Percentiles rank a stretch among this genome's conserved stretches.
phyloP scores from a whole-genome alignment of 2,797 vertebrate species.

The Platyrinchus mystaceus region DNA sequence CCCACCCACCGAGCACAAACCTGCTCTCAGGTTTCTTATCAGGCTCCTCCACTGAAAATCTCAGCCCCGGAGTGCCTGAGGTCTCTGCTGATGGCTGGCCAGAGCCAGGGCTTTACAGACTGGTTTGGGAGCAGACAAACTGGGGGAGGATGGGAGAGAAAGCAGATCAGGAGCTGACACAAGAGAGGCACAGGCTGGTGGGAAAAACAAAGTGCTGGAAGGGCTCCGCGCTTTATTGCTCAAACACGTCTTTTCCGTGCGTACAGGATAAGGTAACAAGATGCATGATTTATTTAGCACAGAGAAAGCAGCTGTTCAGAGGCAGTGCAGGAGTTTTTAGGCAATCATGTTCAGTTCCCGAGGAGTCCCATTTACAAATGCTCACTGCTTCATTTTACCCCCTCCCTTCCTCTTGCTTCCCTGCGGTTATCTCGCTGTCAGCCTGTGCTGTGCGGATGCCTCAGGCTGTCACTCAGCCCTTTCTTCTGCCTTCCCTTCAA shows the following conservation, averaged over 20 bases:
- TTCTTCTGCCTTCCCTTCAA: neutral
- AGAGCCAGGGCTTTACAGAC: neutral
- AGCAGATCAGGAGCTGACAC: fast-evolving
- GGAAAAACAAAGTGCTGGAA: neutral
- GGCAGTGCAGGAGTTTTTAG: slow-evolving; percentile 21
- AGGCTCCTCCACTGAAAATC: neutral
- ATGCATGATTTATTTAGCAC: slow-evolving; percentile 52
- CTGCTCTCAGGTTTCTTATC: neutral
- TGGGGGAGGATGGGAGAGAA: neutral
- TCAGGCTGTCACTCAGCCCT: neutral
- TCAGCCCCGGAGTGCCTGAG: neutral
- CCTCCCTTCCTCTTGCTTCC: neutral
- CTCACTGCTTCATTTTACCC: neutral
- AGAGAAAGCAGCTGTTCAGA: slow-evolving; percentile 36
- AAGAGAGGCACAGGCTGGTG: neutral
- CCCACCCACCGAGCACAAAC: neutral
- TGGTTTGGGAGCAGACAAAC: neutral
- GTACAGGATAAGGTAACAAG: slow-evolving; percentile 45
- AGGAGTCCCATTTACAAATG: slow-evolving; percentile 28
- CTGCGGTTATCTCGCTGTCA: neutral
- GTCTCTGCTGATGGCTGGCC: neutral
- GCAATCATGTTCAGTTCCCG: slow-evolving; percentile 1
- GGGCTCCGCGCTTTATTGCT: neutral
- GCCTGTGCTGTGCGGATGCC: neutral
- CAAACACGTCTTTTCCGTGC: neutral